phyloP scores from a whole-genome alignment of 2,888 invertebrate species.

The Scelioninae gen. 2 region DNA sequence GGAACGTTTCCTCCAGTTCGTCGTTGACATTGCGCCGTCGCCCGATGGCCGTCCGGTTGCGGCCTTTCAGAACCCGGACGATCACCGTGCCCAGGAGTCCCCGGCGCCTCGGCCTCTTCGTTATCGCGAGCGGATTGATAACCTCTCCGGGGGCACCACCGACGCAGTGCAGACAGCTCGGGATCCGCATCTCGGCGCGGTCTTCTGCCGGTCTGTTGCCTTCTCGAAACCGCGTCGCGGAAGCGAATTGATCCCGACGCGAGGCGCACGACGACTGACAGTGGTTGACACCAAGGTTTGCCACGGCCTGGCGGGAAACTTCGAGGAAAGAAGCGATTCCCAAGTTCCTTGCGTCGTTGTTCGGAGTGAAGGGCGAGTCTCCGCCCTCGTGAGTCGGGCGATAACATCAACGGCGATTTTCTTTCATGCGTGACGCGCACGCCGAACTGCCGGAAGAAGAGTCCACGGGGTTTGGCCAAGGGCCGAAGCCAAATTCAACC shows the following conservation, averaged over 20 bases:
- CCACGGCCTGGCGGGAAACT: conserved; percentile 60
- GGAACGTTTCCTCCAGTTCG: conserved; percentile 60
- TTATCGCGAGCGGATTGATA: conserved; percentile 68
- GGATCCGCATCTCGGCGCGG: conserved; percentile 68
- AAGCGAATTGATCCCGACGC: conserved; percentile 30
- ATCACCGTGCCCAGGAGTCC: conserved; percentile 57
- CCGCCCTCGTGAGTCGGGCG: conserved; percentile 42
- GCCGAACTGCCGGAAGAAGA: no score
- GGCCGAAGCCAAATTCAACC: no score
- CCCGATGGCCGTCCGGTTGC: conserved; percentile 48
- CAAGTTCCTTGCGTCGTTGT: conserved; percentile 60
- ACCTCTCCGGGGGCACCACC: conserved; percentile 62
- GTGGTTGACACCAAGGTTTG: conserved; percentile 62
- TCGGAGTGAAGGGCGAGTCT: conserved; percentile 67
- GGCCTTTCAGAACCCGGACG: conserved; percentile 61
- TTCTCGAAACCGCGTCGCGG: no score
- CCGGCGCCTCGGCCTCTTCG: conserved; percentile 64
- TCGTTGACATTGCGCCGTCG: conserved; percentile 50
- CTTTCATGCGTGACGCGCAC: conserved; percentile 52
- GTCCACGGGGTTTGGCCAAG: no score
- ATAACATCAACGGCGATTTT: conserved; percentile 47
- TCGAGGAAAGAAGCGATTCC: conserved; percentile 64
- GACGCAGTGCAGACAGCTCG: conserved; percentile 67
- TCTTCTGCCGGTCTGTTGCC: no score
- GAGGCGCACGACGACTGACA: conserved; percentile 64